Evolutionary conservation across 2,797 vertebrate species (phyloP).

Genomic region (Lindbergichthys nudifrons): DNA sequence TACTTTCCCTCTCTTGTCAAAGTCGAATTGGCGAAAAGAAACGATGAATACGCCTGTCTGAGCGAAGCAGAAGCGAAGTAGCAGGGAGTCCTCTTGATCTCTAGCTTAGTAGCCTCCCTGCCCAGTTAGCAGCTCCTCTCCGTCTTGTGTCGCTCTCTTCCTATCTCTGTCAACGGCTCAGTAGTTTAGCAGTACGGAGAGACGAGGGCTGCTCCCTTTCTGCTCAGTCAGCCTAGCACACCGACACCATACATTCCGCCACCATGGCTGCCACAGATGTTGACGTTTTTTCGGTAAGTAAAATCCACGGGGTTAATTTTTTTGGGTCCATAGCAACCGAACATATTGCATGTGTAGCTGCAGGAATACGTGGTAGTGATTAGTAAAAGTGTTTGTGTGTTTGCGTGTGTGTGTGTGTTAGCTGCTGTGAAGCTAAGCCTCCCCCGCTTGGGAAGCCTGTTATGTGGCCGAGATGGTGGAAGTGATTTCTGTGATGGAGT

Average conservation of each 20-base stretch:
- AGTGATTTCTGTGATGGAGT: constrained; percentile 45
- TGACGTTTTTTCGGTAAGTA: constrained; percentile 87
- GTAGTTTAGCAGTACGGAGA: constrained; percentile 68
- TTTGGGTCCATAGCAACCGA: not conserved
- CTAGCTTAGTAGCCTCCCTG: constrained; percentile 14
- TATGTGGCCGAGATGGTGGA: constrained; percentile 55
- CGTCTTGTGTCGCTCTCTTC: constrained; percentile 39
- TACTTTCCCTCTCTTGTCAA: rapidly evolving
- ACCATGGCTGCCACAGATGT: constrained; percentile 89
- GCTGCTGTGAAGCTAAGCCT: constrained; percentile 54
- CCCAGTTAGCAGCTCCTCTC: constrained; percentile 25
- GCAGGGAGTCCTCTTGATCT: constrained; percentile 43
- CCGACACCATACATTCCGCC: constrained; percentile 69
- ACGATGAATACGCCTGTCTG: rapidly evolving
- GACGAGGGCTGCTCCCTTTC: constrained; percentile 78
- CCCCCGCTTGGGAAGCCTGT: constrained; percentile 56
- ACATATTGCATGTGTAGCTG: constrained; percentile 6
- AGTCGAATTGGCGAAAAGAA: not conserved
- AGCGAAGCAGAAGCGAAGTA: not conserved
- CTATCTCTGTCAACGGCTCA: constrained; percentile 72
- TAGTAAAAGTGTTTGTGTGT: constrained; percentile 43
- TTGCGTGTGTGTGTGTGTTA: constrained; percentile 35
- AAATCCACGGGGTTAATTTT: not conserved
- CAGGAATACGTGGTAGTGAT: constrained; percentile 31
- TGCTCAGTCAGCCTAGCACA: constrained; percentile 58